These are phyloP conservation scores for Halcyon senegalensis DNA, from an alignment of 2,113 vertebrate genomes.

Conservation along the genomic window DNA sequence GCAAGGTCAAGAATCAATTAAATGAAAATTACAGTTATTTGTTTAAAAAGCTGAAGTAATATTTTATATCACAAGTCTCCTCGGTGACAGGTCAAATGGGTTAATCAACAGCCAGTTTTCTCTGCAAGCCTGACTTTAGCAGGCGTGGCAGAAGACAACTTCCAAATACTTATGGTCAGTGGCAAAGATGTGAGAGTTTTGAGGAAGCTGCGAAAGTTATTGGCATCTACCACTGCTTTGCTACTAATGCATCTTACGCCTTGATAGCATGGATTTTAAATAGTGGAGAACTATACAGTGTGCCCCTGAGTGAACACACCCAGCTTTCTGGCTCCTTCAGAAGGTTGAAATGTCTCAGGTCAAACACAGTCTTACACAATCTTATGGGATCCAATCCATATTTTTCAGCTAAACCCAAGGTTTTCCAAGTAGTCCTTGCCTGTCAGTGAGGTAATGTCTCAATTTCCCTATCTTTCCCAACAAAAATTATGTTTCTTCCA, in stretches of 20 bases:
- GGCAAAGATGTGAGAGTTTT: background rate
- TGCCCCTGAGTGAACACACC: background rate
- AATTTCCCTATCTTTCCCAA: background rate
- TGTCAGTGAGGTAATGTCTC: background rate
- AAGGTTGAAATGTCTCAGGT: background rate
- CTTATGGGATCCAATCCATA: background rate
- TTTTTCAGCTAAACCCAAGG: background rate
- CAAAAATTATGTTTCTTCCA: background rate
- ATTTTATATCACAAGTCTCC: slow-evolving; percentile 40
- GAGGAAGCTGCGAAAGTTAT: background rate
- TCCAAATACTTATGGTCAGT: background rate
- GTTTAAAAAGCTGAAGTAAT: slow-evolving; percentile 53
- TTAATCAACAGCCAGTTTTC: slow-evolving; percentile 33
- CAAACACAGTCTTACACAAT: background rate
- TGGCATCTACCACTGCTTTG: background rate
- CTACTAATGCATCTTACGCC: background rate
- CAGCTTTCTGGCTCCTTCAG: background rate
- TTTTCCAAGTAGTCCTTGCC: background rate
- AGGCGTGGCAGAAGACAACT: background rate
- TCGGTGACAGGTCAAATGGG: background rate
- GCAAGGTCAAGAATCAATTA: slow-evolving; percentile 64
- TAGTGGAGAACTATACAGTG: background rate
- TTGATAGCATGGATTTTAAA: background rate
- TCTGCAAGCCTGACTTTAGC: background rate
- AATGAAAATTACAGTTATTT: slow-evolving; percentile 61